Conservation (phyloP, 2,797 vertebrate genomes). For the Arnoldichthys spilopterus region DNA sequence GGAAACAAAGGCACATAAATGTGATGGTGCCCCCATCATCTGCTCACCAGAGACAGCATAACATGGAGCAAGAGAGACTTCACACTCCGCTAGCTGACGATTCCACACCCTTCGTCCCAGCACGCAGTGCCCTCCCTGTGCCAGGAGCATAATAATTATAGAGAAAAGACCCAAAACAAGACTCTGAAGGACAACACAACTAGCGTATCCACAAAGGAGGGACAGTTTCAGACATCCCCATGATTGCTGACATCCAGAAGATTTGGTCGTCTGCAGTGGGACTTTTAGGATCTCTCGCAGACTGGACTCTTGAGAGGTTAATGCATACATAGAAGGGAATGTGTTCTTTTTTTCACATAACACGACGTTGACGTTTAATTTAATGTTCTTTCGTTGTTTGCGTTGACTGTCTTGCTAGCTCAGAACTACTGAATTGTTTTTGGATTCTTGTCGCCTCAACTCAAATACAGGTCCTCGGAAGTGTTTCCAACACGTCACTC, state of each 20-base stretch:
- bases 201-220: conserved; percentile 31
- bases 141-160: conserved; percentile 7
- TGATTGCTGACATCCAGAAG: neutral
- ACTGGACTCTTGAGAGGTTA: conserved; percentile 62
- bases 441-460: conserved; percentile 63
- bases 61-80: conserved; percentile 56
- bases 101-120: conserved; percentile 37
- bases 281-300: conserved; percentile 41
- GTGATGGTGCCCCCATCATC: conserved; percentile 14
- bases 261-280: conserved; percentile 24
- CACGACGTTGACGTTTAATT: conserved; percentile 74
- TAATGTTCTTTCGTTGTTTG: conserved; percentile 67
- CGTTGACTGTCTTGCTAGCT: conserved; percentile 72
- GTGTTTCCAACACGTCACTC: conserved; percentile 65
- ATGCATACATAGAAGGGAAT: conserved; percentile 66
- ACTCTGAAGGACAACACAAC: conserved; percentile 23
- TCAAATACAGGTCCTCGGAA: conserved; percentile 65
- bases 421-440: conserved; percentile 71
- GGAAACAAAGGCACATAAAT: conserved; percentile 17
- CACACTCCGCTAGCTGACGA: conserved; percentile 18
- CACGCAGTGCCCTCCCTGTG: conserved; percentile 1
- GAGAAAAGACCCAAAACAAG: conserved; percentile 14
- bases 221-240: neutral
- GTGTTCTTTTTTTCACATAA: conserved; percentile 72
- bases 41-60: conserved; percentile 3